Conservation (phyloP, 2,888 invertebrate species). For the Allygus modestus region DNA sequence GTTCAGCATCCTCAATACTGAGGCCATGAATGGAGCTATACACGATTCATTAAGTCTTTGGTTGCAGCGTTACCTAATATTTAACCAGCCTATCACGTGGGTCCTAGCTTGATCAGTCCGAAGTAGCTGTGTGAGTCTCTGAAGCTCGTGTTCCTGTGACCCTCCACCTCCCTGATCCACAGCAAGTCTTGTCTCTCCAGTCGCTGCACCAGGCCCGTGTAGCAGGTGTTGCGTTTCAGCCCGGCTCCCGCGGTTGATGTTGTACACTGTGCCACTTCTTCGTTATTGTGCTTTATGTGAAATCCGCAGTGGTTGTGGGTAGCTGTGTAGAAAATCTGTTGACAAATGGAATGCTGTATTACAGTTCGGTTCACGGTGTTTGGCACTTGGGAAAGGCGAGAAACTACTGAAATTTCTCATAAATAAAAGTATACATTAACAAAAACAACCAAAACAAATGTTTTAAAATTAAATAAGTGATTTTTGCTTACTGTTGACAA, state of each 20-base stretch:
- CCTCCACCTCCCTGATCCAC: constrained; percentile 27
- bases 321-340: constrained; percentile 40
- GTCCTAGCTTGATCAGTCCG: constrained; percentile 10
- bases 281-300: constrained; percentile 27
- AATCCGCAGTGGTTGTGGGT: constrained; percentile 52
- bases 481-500: no score
- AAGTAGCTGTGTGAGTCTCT: constrained; percentile 36
- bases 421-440: no score
- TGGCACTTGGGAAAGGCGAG: no score
- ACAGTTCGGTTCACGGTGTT: no score
- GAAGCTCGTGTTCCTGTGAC: constrained; percentile 25
- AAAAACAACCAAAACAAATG: no score
- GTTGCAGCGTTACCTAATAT: not conserved
- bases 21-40: not conserved
- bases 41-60: not conserved
- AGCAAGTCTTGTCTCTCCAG: constrained; percentile 12
- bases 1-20: not conserved
- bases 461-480: no score
- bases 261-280: constrained; percentile 37
- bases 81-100: not conserved
- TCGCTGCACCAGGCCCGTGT: constrained; percentile 26
- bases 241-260: not conserved
- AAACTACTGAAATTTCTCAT: no score
- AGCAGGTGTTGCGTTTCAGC: constrained; percentile 50
- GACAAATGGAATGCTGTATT: not conserved